Evolutionary conservation across 2,113 vertebrate genomes (phyloP).

Genomic region (Thamnophis sirtalis): DNA sequence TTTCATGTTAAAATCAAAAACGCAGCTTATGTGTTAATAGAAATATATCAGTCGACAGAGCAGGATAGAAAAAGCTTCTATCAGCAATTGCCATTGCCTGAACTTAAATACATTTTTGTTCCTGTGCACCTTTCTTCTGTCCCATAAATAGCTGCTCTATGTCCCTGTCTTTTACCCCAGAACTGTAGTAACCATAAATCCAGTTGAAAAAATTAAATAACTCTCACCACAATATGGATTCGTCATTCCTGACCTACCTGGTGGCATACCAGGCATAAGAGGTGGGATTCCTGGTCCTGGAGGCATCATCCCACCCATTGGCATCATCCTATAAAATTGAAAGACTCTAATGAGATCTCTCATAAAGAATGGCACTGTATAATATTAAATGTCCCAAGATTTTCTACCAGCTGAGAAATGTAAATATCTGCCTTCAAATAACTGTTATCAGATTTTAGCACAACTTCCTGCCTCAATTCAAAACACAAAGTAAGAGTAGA

Average conservation of each 20-base stretch:
- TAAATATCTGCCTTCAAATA: background rate
- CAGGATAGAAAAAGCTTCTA: background rate
- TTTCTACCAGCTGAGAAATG: slow-evolving; percentile 19
- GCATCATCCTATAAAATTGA: slow-evolving; percentile 79
- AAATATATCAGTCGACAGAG: background rate
- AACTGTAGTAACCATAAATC: background rate
- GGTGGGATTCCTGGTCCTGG: slow-evolving; percentile 82
- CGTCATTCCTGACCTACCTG: slow-evolving; percentile 70
- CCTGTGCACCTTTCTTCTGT: background rate
- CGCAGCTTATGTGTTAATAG: background rate
- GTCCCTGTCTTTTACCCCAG: slow-evolving; percentile 1
- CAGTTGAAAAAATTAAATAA: slow-evolving; percentile 28
- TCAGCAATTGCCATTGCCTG: background rate
- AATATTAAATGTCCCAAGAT: slow-evolving; percentile 33
- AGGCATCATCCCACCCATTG: slow-evolving; percentile 89
- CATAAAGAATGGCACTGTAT: background rate
- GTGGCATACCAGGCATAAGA: slow-evolving; percentile 78
- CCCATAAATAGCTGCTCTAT: background rate
- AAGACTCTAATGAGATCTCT: slow-evolving; percentile 13
- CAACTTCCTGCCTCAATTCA: background rate
- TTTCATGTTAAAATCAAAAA: background rate
- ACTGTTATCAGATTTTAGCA: background rate
- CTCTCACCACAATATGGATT: slow-evolving; percentile 45
- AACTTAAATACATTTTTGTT: background rate
- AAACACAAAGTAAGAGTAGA: background rate